Conservation (phyloP, 2,888 invertebrate genomes). For the Drosophila maculinotata region DNA sequence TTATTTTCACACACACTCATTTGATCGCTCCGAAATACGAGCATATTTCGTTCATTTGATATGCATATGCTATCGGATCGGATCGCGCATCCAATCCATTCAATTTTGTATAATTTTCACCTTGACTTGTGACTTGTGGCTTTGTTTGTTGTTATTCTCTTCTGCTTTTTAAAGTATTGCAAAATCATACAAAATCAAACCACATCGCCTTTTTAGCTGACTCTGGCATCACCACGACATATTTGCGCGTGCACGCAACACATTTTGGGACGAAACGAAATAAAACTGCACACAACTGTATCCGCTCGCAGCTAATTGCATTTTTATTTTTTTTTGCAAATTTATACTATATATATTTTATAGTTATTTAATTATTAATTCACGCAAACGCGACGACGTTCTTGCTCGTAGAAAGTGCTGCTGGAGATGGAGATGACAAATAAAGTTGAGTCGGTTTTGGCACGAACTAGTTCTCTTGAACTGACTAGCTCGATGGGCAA, state of each 20-base stretch:
- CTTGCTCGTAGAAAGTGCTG: slow-evolving; percentile 52
- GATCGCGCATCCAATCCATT: slow-evolving; percentile 73
- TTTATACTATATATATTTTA: slow-evolving; percentile 51
- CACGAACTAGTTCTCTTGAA: slow-evolving; percentile 11
- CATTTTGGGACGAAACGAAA: slow-evolving; percentile 53
- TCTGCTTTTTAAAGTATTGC: slow-evolving; percentile 69
- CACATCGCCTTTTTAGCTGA: slow-evolving; percentile 71
- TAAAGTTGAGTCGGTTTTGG: slow-evolving; percentile 6
- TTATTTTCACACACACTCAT: slow-evolving; percentile 80
- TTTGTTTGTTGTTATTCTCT: slow-evolving; percentile 61
- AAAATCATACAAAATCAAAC: slow-evolving; percentile 83
- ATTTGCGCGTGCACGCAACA: slow-evolving; percentile 59
- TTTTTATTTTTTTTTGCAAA: slow-evolving; percentile 45
- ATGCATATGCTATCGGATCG: slow-evolving; percentile 73
- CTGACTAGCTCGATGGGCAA: neutral
- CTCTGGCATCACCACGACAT: slow-evolving; percentile 66
- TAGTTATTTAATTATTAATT: slow-evolving; percentile 65
- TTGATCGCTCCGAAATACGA: slow-evolving; percentile 72
- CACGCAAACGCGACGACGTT: slow-evolving; percentile 63
- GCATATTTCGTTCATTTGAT: slow-evolving; percentile 77
- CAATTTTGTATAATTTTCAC: slow-evolving; percentile 74
- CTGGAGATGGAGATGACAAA: slow-evolving; percentile 43
- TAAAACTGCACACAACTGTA: slow-evolving; percentile 50
- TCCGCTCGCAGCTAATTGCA: slow-evolving; percentile 52
- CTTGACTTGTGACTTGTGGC: slow-evolving; percentile 74